Base-by-base conservation (phyloP, 2,113 vertebrate species). In the Rhizomys pruinosus region DNA sequence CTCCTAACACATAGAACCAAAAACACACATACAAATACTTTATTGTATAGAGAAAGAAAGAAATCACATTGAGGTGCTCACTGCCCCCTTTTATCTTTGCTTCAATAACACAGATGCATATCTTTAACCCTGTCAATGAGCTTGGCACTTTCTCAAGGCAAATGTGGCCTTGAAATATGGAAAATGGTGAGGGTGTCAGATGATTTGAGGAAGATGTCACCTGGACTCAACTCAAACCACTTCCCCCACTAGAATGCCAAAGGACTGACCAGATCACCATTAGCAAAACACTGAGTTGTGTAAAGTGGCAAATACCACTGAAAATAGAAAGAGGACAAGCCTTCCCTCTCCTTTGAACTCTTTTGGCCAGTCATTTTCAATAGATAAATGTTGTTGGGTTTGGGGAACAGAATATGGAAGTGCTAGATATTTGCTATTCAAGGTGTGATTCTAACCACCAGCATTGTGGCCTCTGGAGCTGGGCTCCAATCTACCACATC, bases 401-500 rank as follows among this genome's bases (percentile, higher is more conserved):
- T 47, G 37, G 34, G n/a, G 23, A 80, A 19, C 12, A 32, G 74
- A 32, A 69, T 66, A 42, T 9, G 16, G 37, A 90, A 71, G 34
- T 11, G 37, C 17, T 39, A 77, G 44, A 57, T 55, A 29, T 37
- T 80, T 72, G 55, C 66, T 93, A 1, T 79, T 84, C 5, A 72
- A 7, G 0, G 0, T 78, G 16, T 64, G 34, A 6, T 44, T 91
- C n/a, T 23, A 15, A 23, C 29, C 57, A 64, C 27, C 64, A 93
- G n/a, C 13, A 22, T 7, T 19, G 5, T 8, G 72, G 1, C 0
- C 27, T 8, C 8, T 23, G 0, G 16, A 16, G 8, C 17, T 59
- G 37, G 16, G 20, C 68, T 66, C 25, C 59, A 37, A 16, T 55
- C 39, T 61, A 20, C 71, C 52, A 17, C 47, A 47, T 77, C 47